Evolutionary conservation across 2,113 vertebrate species (phyloP).

Genomic region (Cebidichthys violaceus): DNA sequence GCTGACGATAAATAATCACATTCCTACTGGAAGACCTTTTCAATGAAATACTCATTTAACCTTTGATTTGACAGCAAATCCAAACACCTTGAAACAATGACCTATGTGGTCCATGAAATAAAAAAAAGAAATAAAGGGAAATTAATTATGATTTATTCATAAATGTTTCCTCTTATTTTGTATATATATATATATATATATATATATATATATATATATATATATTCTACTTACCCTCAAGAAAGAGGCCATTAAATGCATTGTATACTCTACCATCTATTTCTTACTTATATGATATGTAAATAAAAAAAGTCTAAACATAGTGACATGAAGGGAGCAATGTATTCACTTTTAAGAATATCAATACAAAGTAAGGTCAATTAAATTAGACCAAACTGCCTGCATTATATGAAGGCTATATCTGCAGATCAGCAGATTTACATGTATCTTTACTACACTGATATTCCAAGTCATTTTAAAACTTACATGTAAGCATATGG

Average conservation of each 20-base stretch:
- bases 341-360: background rate
- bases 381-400: background rate
- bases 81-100: conserved; percentile 40
- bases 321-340: background rate
- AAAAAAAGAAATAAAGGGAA: background rate
- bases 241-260: background rate
- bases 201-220: conserved; percentile 16
- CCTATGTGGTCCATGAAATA: background rate
- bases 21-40: background rate
- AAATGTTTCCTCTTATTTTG: background rate
- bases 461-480: background rate
- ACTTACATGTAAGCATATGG: background rate
- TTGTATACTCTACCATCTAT: background rate
- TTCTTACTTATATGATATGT: background rate
- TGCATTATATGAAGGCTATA: background rate
- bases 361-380: background rate
- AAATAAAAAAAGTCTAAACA: background rate
- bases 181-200: conserved; percentile 21
- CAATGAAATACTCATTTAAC: conserved; percentile 14
- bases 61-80: conserved; percentile 29
- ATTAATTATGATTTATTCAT: background rate
- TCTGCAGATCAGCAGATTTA: background rate
- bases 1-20: background rate
- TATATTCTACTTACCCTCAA: background rate
- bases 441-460: background rate